Conservation (phyloP, 2,113 vertebrate genomes). For the Chauna torquata region DNA sequence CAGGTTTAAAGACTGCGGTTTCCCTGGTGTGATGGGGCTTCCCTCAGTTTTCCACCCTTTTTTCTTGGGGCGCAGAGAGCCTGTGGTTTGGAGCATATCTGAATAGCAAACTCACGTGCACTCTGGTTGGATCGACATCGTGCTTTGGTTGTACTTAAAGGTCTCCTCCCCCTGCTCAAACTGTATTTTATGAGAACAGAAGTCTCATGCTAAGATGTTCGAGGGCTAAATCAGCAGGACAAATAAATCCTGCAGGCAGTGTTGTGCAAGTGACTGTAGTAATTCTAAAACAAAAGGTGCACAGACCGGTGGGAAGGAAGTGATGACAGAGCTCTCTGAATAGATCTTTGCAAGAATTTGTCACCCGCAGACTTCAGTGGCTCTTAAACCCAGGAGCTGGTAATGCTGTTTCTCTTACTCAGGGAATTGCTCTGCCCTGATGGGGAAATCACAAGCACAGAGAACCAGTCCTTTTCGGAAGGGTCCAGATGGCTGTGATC, state of each 20-base stretch:
- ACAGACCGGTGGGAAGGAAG: neutral
- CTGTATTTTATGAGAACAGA: neutral
- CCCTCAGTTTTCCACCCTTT: neutral
- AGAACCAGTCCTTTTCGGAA: neutral
- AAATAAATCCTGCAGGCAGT: neutral
- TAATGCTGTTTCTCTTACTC: neutral
- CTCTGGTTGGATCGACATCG: neutral
- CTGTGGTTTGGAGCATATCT: neutral
- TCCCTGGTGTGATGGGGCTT: neutral
- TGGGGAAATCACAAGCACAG: neutral
- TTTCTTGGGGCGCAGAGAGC: neutral
- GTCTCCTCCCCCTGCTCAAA: neutral
- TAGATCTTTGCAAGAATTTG: neutral
- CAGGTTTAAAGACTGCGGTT: neutral
- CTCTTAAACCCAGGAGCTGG: neutral
- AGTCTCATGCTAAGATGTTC: neutral
- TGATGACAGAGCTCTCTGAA: neutral
- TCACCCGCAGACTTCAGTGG: neutral
- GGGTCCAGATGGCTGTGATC: neutral
- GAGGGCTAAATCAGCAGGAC: neutral
- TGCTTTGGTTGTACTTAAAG: neutral
- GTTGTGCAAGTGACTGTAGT: neutral
- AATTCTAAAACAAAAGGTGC: neutral
- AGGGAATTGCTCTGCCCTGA: neutral
- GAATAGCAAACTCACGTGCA: accelerated